Conservation (phyloP, 2,888 invertebrate genomes). For the Trichopria drosophilae region DNA sequence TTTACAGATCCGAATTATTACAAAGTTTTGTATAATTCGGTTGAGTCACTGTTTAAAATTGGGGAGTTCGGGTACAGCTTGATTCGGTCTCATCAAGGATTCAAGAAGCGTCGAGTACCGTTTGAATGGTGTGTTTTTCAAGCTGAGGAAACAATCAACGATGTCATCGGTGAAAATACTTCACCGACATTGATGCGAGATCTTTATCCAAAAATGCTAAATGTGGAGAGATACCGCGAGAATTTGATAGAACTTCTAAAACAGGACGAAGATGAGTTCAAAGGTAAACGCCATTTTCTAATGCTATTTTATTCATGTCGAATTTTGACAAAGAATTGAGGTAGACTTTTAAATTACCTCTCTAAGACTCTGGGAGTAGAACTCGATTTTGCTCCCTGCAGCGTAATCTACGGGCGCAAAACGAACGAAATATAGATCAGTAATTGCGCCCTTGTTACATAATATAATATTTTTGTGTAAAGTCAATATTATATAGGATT, state of each 20-base stretch:
- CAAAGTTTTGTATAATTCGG: slow-evolving; percentile 42
- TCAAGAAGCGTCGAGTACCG: slow-evolving; percentile 32
- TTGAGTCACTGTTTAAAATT: slow-evolving; percentile 45
- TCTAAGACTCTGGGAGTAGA: no score
- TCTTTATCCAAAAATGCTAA: slow-evolving; percentile 46
- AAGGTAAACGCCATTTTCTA: no score
- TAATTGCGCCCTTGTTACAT: no score
- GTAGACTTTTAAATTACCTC: no score
- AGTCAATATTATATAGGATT: no score
- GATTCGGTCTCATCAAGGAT: slow-evolving; percentile 46
- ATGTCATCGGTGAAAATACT: slow-evolving; percentile 50
- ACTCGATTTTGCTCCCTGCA: no score
- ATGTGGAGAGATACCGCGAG: slow-evolving; percentile 38
- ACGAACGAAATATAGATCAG: no score
- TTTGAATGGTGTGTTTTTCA: slow-evolving; percentile 44
- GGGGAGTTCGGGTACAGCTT: slow-evolving; percentile 49
- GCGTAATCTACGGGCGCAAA: no score
- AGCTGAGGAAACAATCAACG: slow-evolving; percentile 48
- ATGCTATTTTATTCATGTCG: no score
- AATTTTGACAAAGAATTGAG: no score
- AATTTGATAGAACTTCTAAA: slow-evolving; percentile 40
- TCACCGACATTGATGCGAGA: slow-evolving; percentile 36
- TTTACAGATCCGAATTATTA: slow-evolving; percentile 45
- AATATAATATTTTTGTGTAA: no score
- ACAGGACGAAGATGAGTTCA: slow-evolving; percentile 48